Base-by-base conservation (phyloP, 2,113 vertebrate genomes). In the Colius striatus region DNA sequence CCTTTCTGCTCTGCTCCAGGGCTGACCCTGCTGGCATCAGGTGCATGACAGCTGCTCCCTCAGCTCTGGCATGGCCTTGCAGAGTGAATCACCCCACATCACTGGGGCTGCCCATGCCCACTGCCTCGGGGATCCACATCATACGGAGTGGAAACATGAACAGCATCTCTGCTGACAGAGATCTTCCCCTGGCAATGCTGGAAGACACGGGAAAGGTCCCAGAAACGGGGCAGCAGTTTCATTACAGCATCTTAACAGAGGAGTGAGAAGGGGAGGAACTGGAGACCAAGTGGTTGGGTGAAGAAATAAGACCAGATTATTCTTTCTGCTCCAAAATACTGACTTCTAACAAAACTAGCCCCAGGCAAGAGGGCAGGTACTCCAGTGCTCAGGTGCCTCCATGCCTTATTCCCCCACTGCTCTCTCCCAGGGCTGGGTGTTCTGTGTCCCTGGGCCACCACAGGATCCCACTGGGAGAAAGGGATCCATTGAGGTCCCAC, bases 121-220 rank as follows among this genome's bases (percentile, higher is more conserved):
- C 9, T 41, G 53, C 18, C 47, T 48, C 1, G 8, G 41, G 9
- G 30, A 54, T 15, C 30, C 3, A 1, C 38, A 21, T 2, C 36
- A 25, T 0, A 0, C 0, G 0, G 21, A 17, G 3, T 7, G 32
- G 21, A 34, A 80, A 38, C 45, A 26, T 0, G 7, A 54, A 16
- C 36, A 47, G 29, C 45, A 7, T 25, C 55, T 58, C 77, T 50
- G 38, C 53, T n/a, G 62, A 10, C 32, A 27, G 1, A 26, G 14
- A 19, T 27, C 90, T 60, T 36, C n/a, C 61, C 50, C 43, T 11
- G 12, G 65, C 13, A 11, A 0, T 13, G 79, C 50, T 65, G 72
- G 29, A 19, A 84, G 30, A 19, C 8, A 5, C 0, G 4, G 30
- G 61, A 78, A 78, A 68, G 6, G 26, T 57, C 75, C 54, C 67